These are phyloP conservation scores for Bombus picipes DNA, from an alignment of 1,140 invertebrate genomes.

Conservation along the genomic window DNA sequence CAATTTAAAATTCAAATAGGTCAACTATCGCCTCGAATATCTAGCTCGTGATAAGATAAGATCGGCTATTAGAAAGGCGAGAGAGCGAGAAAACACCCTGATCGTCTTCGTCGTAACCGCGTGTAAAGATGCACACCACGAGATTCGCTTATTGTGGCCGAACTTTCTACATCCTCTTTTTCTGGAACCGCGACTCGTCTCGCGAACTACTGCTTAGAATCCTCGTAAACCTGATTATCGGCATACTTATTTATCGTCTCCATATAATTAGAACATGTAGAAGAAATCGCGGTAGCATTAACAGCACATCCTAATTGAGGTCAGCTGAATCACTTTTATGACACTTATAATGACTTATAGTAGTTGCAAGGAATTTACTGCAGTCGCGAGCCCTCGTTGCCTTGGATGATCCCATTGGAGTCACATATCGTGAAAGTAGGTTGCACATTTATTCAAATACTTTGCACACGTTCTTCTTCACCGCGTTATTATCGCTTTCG, in stretches of 20 bases:
- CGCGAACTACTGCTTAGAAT: constrained; percentile 5
- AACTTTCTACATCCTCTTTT: constrained; percentile 62
- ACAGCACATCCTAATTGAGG: not conserved
- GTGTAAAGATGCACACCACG: constrained; percentile 28
- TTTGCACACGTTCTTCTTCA: not conserved
- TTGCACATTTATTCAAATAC: not conserved
- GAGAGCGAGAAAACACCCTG: not conserved
- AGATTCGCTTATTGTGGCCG: not conserved
- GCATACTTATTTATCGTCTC: not conserved
- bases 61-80: constrained; percentile 18
- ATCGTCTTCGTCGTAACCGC: not conserved
- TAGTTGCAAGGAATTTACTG: not conserved
- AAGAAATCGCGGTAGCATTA: not conserved
- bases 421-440: not conserved
- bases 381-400: not conserved
- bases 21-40: not conserved
- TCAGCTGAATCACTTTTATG: not conserved
- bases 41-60: not conserved
- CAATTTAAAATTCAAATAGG: not conserved
- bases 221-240: not conserved
- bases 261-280: constrained; percentile 1
- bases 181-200: constrained; percentile 25
- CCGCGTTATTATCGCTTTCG: not conserved
- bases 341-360: not conserved
- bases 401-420: not conserved